Evolutionary conservation across 2,888 invertebrate species (phyloP).

Genomic region (Sinotaia quadrata): DNA sequence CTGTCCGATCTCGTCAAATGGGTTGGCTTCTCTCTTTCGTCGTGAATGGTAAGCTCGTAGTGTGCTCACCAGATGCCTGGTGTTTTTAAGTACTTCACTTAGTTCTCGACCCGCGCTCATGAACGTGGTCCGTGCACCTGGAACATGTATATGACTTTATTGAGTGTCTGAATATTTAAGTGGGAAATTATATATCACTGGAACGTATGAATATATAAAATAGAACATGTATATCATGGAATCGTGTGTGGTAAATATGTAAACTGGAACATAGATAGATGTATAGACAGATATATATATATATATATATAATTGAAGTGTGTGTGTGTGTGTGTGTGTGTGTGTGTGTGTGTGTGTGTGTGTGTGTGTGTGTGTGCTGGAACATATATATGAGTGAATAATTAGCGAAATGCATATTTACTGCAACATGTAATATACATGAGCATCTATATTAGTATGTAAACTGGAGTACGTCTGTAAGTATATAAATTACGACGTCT

Average conservation of each 20-base stretch:
- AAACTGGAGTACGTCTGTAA: too few species aligned
- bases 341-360: too few species aligned
- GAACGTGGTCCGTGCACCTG: constrained; percentile 8
- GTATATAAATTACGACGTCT: too few species aligned
- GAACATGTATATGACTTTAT: too few species aligned
- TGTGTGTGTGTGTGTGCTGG: too few species aligned
- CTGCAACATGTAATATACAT: too few species aligned
- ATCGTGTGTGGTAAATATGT: not conserved
- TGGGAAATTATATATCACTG: not conserved
- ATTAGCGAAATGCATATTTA: not conserved
- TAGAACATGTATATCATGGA: not conserved
- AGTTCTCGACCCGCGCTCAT: constrained; percentile 14
- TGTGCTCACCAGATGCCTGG: not conserved
- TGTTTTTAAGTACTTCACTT: not conserved
- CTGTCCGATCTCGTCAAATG: not conserved
- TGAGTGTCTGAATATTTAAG: not conserved
- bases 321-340: too few species aligned
- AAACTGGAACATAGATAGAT: too few species aligned
- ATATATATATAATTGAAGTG: too few species aligned
- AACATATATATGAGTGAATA: not conserved
- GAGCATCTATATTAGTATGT: too few species aligned
- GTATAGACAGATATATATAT: too few species aligned
- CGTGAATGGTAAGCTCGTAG: constrained; percentile 3
- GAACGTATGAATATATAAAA: not conserved
- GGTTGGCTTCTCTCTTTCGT: constrained; percentile 9